These are phyloP conservation scores for Clivina fossor DNA, from an alignment of 2,888 invertebrate species.

Conservation along the genomic window DNA sequence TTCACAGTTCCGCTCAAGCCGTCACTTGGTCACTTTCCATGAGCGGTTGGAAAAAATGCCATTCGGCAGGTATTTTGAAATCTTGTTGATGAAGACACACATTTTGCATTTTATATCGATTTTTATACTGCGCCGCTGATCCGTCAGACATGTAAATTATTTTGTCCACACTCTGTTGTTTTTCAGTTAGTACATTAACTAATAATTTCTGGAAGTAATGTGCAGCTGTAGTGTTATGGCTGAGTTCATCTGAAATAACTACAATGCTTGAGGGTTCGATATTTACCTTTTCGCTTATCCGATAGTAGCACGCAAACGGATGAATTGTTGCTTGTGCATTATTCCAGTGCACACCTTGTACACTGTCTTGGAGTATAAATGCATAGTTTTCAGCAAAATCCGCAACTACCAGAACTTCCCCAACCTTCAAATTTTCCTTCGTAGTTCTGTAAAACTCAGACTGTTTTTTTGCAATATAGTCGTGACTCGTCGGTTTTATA, in stretches of 20 bases:
- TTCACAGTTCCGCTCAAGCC: neutral
- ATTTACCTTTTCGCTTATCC: slow-evolving; percentile 15
- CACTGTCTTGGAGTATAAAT: slow-evolving; percentile 39
- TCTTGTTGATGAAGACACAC: neutral
- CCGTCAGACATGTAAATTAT: neutral
- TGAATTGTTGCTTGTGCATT: slow-evolving; percentile 39
- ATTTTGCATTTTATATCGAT: neutral
- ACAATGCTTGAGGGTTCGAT: slow-evolving; percentile 36
- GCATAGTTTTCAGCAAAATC: slow-evolving; percentile 42
- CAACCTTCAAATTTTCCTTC: slow-evolving; percentile 34
- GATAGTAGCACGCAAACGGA: slow-evolving; percentile 38
- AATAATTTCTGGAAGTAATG: neutral
- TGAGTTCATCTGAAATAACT: slow-evolving; percentile 38
- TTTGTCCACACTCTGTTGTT: neutral
- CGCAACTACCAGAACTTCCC: slow-evolving; percentile 34
- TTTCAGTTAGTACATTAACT: neutral
- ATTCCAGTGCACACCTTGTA: slow-evolving; percentile 37
- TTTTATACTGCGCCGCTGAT: neutral
- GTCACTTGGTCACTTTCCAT: neutral
- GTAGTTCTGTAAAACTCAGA: slow-evolving; percentile 28
- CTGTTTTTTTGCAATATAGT: slow-evolving; percentile 38
- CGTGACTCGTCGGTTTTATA: neutral
- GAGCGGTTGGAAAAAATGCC: neutral
- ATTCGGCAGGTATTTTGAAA: neutral
- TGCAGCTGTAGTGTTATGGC: slow-evolving; percentile 38